Percentiles rank a stretch among this genome's conserved stretches.
Evolutionary conservation across 2,797 vertebrate species (phyloP).

Genomic region (Poeciliopsis paucimaculata): DNA sequence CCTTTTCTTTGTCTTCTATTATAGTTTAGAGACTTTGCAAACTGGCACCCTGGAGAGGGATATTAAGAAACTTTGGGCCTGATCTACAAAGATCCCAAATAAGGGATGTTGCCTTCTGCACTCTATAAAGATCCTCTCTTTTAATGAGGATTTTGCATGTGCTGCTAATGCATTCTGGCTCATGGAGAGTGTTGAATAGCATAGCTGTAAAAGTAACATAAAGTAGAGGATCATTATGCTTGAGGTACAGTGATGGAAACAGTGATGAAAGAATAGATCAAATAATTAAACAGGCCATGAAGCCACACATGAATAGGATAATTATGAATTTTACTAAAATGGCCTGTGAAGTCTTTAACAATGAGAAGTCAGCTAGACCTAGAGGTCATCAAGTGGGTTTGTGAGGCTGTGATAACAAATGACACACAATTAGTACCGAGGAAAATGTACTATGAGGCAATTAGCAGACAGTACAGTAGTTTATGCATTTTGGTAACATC

Average conservation of each 20-base stretch:
- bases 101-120: no score
- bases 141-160: no score
- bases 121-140: no score
- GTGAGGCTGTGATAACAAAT: background rate
- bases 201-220: no score
- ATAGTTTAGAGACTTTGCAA: background rate
- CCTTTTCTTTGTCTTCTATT: background rate
- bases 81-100: no score
- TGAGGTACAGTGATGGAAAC: background rate
- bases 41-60: background rate
- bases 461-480: background rate
- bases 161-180: no score
- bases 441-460: background rate
- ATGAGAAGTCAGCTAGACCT: background rate
- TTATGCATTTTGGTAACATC: background rate
- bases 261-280: background rate
- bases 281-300: background rate
- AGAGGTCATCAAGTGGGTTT: background rate
- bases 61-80: no score
- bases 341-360: background rate
- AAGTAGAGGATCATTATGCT: no score
- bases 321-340: background rate
- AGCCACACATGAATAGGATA: background rate
- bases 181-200: no score
- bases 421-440: background rate